Conservation (phyloP, 1,140 invertebrate species). For the Zelostemma sp. region DNA sequence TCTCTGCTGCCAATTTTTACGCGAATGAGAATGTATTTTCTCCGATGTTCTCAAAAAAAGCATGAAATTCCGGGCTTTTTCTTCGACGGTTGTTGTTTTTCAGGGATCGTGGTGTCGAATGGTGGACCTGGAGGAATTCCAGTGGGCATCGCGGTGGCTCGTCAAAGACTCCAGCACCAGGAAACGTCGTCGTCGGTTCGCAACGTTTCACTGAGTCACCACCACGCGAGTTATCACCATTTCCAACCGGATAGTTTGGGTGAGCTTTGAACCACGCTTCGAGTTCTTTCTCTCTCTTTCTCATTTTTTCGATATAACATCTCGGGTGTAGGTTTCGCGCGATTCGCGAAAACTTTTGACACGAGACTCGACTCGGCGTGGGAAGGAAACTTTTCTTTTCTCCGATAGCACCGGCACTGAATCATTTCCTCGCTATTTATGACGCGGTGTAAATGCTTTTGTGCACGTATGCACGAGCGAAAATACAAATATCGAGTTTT, state of each 20-base stretch:
- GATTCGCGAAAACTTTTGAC: too few species aligned
- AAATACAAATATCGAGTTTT: background rate
- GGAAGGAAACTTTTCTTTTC: background rate
- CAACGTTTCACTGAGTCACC: conserved; percentile 66
- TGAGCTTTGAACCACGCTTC: too few species aligned
- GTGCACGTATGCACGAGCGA: background rate
- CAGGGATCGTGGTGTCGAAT: conserved; percentile 65
- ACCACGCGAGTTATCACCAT: conserved; percentile 66
- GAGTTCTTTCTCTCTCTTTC: too few species aligned
- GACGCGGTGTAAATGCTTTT: background rate
- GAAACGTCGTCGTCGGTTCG: conserved; percentile 70
- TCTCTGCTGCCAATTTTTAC: too few species aligned
- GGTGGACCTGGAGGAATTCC: conserved; percentile 76
- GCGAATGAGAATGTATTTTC: too few species aligned
- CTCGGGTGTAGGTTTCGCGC: too few species aligned
- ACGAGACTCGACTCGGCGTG: too few species aligned
- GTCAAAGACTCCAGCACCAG: conserved; percentile 79
- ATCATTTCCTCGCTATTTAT: background rate
- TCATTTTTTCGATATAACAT: too few species aligned
- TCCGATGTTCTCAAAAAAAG: too few species aligned
- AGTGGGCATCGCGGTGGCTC: conserved; percentile 87
- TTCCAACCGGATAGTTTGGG: conserved; percentile 65
- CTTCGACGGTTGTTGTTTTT: too few species aligned
- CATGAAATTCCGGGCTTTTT: too few species aligned
- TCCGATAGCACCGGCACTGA: background rate